These are phyloP conservation scores for Athalia circularis DNA, from an alignment of 2,888 invertebrate species.

Conservation along the genomic window DNA sequence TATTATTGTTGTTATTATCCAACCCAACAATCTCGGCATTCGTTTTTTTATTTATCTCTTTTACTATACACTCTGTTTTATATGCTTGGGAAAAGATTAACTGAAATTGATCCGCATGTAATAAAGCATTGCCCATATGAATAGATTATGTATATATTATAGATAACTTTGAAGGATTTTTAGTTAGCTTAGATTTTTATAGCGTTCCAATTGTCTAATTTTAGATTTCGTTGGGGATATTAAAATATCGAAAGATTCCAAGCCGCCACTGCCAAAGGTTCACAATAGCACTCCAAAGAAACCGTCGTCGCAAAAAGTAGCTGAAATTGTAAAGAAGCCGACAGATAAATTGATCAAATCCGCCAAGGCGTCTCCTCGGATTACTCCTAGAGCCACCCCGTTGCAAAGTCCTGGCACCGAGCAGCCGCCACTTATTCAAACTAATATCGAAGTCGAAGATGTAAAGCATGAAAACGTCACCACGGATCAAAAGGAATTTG, in stretches of 20 bases:
- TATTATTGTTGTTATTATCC: background rate
- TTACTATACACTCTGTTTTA: constrained; percentile 43
- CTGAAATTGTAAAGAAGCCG: constrained; percentile 50
- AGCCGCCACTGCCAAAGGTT: constrained; percentile 79
- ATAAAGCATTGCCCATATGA: too few species aligned
- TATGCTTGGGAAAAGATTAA: too few species aligned
- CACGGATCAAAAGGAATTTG: constrained; percentile 58
- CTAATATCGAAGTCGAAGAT: constrained; percentile 63
- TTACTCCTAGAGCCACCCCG: constrained; percentile 76
- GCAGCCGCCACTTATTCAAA: constrained; percentile 67
- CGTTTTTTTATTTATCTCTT: constrained; percentile 14
- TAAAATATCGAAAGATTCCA: constrained; percentile 78
- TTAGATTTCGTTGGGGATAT: constrained; percentile 66
- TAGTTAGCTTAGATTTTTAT: too few species aligned
- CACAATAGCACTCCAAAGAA: constrained; percentile 74
- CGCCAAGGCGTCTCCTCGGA: constrained; percentile 72
- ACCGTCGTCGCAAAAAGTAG: constrained; percentile 65
- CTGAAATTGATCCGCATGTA: too few species aligned
- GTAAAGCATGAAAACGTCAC: constrained; percentile 58
- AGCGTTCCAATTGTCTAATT: constrained; percentile 21
- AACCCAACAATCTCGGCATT: background rate
- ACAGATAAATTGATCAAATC: constrained; percentile 65
- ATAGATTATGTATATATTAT: too few species aligned
- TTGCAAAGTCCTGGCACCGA: constrained; percentile 77
- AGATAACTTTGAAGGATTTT: too few species aligned